These are phyloP conservation scores for Trichoplusia ni DNA, from an alignment of 1,140 invertebrate species.

Conservation along the genomic window DNA sequence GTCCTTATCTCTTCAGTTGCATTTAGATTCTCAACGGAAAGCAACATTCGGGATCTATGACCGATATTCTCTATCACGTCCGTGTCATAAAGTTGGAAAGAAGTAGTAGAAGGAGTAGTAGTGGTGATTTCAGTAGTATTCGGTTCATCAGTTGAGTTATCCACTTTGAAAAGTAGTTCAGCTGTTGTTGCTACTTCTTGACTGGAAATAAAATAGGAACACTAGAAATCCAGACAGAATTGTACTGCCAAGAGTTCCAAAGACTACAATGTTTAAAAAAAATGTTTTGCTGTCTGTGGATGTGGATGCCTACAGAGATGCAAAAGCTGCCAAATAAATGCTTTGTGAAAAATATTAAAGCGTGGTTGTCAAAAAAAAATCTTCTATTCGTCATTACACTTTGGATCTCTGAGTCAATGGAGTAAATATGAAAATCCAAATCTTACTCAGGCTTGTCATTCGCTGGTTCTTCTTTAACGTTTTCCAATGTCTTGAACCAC, in stretches of 20 bases:
- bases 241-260: too few relatives aligned
- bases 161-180: background rate
- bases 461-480: background rate
- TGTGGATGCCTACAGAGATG: too few relatives aligned
- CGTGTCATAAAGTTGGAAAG: conserved; percentile 49
- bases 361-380: too few relatives aligned
- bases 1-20: background rate
- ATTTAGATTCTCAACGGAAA: conserved; percentile 44
- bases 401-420: too few relatives aligned
- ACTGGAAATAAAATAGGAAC: too few relatives aligned
- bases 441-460: background rate
- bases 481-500: conserved; percentile 45
- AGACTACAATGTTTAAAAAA: too few relatives aligned
- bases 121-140: background rate
- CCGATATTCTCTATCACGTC: conserved; percentile 57
- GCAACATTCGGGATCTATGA: conserved; percentile 56
- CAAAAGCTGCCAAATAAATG: too few relatives aligned
- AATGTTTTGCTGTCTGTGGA: too few relatives aligned
- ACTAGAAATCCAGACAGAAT: too few relatives aligned
- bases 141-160: background rate
- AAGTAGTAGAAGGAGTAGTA: conserved; percentile 31
- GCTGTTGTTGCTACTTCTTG: background rate
- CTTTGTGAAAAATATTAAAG: too few relatives aligned
- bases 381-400: too few relatives aligned
- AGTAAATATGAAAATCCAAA: too few relatives aligned